phyloP scores from a whole-genome alignment of 2,113 vertebrate genomes.

The Motacilla tschutschensis region DNA sequence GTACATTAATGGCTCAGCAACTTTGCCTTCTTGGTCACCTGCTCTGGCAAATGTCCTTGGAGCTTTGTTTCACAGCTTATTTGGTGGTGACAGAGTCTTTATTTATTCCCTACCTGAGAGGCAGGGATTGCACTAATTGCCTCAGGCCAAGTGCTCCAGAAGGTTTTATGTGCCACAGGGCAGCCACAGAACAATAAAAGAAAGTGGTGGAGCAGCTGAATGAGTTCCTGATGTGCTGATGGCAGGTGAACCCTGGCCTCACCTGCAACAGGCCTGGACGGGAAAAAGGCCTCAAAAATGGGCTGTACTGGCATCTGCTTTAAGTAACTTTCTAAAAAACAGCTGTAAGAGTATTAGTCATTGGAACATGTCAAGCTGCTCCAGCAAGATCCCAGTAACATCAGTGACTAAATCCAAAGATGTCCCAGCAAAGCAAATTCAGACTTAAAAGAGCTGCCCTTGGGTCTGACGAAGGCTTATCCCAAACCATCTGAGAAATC shows the following conservation, averaged over 20 bases:
- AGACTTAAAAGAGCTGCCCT: not conserved
- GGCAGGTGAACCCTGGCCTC: conserved; percentile 1
- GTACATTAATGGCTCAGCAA: conserved; percentile 46
- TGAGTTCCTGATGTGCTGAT: conserved; percentile 19
- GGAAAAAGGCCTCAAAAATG: not conserved
- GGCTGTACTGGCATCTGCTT: conserved; percentile 9
- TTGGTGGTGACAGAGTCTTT: conserved; percentile 40
- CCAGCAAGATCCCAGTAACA: not conserved
- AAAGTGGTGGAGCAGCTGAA: conserved; percentile 5
- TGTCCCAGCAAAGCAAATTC: not conserved
- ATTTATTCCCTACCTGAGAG: conserved; percentile 44
- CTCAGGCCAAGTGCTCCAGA: not conserved
- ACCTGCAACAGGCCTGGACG: not conserved
- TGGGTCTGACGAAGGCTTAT: not conserved
- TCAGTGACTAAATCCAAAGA: not conserved
- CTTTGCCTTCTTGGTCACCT: conserved; percentile 50
- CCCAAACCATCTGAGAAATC: not conserved
- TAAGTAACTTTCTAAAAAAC: not conserved
- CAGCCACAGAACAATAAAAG: conserved; percentile 18
- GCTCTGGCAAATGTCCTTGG: conserved; percentile 46
- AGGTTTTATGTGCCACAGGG: not conserved
- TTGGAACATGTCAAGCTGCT: not conserved
- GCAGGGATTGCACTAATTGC: conserved; percentile 50
- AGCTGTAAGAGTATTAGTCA: conserved; percentile 22
- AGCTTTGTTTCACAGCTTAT: conserved; percentile 52